These are phyloP conservation scores for Sminthopsis crassicaudata DNA, from an alignment of 2,113 vertebrate species.

Conservation along the genomic window DNA sequence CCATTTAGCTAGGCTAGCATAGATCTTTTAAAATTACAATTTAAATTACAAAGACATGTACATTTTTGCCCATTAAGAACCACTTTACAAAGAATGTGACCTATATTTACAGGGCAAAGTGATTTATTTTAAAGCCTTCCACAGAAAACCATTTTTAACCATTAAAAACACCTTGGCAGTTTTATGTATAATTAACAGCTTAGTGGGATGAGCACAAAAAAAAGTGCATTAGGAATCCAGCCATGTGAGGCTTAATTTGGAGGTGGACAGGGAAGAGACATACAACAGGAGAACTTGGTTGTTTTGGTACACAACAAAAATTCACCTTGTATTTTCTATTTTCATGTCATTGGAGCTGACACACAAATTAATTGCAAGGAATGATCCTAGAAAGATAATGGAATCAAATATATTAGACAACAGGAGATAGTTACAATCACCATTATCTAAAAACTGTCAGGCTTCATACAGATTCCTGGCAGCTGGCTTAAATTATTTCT, in stretches of 20 bases:
- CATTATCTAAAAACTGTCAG: neutral
- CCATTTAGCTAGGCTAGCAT: constrained; percentile 61
- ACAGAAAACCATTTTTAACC: constrained; percentile 60
- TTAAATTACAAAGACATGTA: constrained; percentile 68
- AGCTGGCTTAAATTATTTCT: constrained; percentile 23
- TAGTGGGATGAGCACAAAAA: constrained; percentile 46
- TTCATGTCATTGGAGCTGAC: neutral
- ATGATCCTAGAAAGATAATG: neutral
- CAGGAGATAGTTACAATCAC: neutral
- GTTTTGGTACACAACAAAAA: neutral
- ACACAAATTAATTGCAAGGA: constrained; percentile 17
- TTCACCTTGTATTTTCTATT: neutral
- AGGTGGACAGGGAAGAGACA: neutral
- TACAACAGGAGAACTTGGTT: constrained; percentile 1
- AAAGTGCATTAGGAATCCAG: constrained; percentile 38
- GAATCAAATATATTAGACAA: neutral
- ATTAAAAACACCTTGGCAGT: constrained; percentile 41
- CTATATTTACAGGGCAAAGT: constrained; percentile 66
- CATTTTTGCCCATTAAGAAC: constrained; percentile 73
- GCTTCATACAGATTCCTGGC: neutral
- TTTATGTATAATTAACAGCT: constrained; percentile 57
- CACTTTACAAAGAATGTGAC: constrained; percentile 66
- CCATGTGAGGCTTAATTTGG: constrained; percentile 28
- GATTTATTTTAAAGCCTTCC: constrained; percentile 35
- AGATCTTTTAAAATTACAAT: constrained; percentile 67